Base-by-base conservation (phyloP, 2,888 invertebrate genomes). In the Aporophyla lueneburgensis region DNA sequence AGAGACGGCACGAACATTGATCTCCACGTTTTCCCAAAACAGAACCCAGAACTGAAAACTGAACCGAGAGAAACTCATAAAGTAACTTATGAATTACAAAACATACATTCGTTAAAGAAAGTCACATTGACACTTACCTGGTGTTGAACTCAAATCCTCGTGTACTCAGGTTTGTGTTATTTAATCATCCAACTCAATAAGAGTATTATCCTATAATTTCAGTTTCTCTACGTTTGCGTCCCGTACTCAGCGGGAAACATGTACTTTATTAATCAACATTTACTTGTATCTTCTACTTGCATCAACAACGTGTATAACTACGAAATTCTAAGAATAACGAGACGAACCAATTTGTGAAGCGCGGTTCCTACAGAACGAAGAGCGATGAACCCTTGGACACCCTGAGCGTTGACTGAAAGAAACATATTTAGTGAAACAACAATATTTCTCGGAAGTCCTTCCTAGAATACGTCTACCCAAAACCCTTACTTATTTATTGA, bases 181-280 rank as follows among this genome's bases (percentile, higher is more conserved):
- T 19, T 46, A 40, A n/a, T 58, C 24, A n/a, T 58, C 68, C 51
- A 53, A 14, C 63, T 54, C 61, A 19, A 40, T 67, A 5, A 43
- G 1, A 49, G 27, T 40, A 71, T 53, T 49, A 65, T 43, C 9
- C 5, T 43, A 51, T 49, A 72, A 79, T 49, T 67, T 78, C 21
- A 33, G 49, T 74, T 19, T 10, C 24, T 67, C 51, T 33, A 51
- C 14, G 24, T 53, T 65, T 24, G 27, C 40, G 24, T 54, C 12
- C 9, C 43, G 16, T 59, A 61, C 69, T 61, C 49, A 51, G 54
- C 7, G 75, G 61, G 49, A 76, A 67, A 49, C 65, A 58, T 12
- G 19, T 61, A 76, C 61, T 56, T 76, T 76, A 43, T 61, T 46
- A 70, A 76, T 81, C 81, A 81, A 61, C 51, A 67, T 81, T 49